Base-by-base conservation (phyloP, 2,797 vertebrate genomes). In the Dicrostonyx torquatus region DNA sequence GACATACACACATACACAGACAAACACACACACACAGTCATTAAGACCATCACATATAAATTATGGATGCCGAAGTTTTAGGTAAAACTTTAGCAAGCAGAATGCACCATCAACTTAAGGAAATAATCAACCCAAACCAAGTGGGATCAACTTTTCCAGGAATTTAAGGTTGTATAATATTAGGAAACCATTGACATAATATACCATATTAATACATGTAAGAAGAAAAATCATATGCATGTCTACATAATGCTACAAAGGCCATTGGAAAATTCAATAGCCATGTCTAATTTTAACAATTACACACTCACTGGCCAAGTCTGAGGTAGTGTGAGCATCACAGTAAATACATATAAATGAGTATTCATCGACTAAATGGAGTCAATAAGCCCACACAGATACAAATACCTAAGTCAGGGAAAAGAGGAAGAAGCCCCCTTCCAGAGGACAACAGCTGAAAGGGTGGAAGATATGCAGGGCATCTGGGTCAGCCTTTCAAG, bases 151-250 rank as follows among this genome's bases (percentile, higher is more conserved):
- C 55, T 64, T 62, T 1, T 45, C 68, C 58, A 92, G 89, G 76
- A 94, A 82, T 76, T 78, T 76, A 91, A 87, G 62, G 37, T 79
- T 89, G 37, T 45, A 68, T 26, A 66, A n/a, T 91, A 91, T 18
- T 53, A 80, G 64, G 77, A 92, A 91, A 85, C 13, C 24, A 73
- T 72, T 86, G 75, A 93, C 22, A 90, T 72, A 90, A 68, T 13
- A 58, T 2, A 70, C 58, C 34, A 40, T 43, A 53, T 55, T 79
- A 90, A 62, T 22, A 76, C 37, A 72, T 37, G 26, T 77, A 68
- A 66, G 84, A 20, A 93, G 58, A 87, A 70, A 37, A 55, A 58
- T 29, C 31, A 43, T 12, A 75, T 8, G 64, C 55, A 45, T 26
- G 31, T 45, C 62, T 72, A 14, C 20, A 73, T 13, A 20, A 45